Evolutionary conservation across 2,113 vertebrate species (phyloP).

Genomic region (Anseranas semipalmata): DNA sequence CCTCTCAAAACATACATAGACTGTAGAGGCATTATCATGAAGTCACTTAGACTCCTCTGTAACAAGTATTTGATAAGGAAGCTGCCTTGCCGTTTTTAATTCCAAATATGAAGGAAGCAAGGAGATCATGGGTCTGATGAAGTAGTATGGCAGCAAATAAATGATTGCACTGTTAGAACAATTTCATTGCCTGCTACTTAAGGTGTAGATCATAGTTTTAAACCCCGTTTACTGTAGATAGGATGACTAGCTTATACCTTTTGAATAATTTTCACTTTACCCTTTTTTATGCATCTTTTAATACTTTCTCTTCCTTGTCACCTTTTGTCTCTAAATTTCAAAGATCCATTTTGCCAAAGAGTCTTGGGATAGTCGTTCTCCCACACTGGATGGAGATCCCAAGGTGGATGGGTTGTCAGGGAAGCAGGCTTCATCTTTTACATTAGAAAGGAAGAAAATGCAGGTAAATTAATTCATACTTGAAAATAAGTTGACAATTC

Average conservation of each 20-base stretch:
- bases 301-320: not conserved
- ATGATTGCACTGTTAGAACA: not conserved
- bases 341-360: not conserved
- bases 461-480: conserved; percentile 30
- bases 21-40: not conserved
- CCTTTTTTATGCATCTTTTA: not conserved
- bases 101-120: not conserved
- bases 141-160: not conserved
- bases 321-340: not conserved
- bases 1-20: not conserved
- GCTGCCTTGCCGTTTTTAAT: not conserved
- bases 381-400: not conserved
- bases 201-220: not conserved
- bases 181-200: not conserved
- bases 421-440: not conserved
- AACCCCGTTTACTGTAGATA: not conserved
- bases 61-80: not conserved
- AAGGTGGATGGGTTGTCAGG: not conserved
- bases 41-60: not conserved
- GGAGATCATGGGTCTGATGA: not conserved
- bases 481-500: not conserved
- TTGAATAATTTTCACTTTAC: not conserved
- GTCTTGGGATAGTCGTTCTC: not conserved
- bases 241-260: not conserved
- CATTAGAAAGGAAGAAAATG: conserved; percentile 55